Base-by-base conservation (phyloP, 1,140 invertebrate species). In the Eueides isabella region DNA sequence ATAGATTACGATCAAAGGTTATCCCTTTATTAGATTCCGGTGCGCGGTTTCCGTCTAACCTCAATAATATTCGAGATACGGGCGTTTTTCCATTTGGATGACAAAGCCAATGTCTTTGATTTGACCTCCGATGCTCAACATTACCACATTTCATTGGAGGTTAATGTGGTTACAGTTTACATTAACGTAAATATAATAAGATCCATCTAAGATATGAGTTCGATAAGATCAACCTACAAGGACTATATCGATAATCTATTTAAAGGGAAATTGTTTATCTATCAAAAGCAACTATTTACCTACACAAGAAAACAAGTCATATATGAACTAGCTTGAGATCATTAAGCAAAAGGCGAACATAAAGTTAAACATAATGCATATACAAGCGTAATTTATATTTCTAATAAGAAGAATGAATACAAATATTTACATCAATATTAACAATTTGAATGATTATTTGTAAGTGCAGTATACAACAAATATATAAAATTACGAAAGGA, bases 61-160 rank as follows among this genome's bases (percentile, higher is more conserved):
- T 66, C 48, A 69, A 78, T 78, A 71, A 78, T 62, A 55, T 35
- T 66, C 38, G 61, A 67, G 65, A 78, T 78, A 68, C 69, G 76
- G 76, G 76, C 67, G 65, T 64, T 70, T 62, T 73, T 68, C 67
- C 70, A 67, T 75, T 75, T 38, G 62, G n/a, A 78, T 72, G 48
- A 63, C 72, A 74, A 33, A 35, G 38, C 29, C 72, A 67, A 78
- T 74, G 67, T 31, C 65, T 74, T 68, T 67, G 67, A 74, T 74
- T 67, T 44, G 76, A 78, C 76, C 72, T 75, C 71, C 23, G 44
- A 72, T 75, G 55, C 70, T 63, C 67, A 19, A 31, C 62, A 41
- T 3, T 30, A 61, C 41, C 44, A 72, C 65, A 62, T 61, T 72
- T 62, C 48, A 30, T 5, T 63, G 66, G 67, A 72, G 71, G 71